Conservation (phyloP, 2,888 invertebrate species). For the Psococerastis gibbosa region DNA sequence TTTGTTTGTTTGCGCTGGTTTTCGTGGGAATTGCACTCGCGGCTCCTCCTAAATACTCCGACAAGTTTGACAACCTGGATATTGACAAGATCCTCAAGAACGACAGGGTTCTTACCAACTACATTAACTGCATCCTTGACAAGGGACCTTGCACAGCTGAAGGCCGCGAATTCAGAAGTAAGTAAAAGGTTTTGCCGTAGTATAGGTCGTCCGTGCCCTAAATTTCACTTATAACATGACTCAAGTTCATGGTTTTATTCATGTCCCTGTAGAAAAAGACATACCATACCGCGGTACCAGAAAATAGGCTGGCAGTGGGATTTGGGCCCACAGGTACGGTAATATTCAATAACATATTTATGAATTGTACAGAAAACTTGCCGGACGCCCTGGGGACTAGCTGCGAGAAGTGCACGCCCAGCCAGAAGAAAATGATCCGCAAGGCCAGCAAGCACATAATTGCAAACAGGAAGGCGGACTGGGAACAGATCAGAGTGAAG, state of each 20-base stretch:
- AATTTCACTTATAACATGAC: too few species aligned
- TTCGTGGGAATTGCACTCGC: background rate
- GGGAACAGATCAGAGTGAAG: conserved; percentile 16
- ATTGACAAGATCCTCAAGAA: conserved; percentile 20
- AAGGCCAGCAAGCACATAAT: conserved; percentile 17
- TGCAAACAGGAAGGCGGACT: conserved; percentile 16
- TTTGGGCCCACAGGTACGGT: too few species aligned
- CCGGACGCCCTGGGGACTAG: conserved; percentile 18
- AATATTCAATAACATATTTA: too few species aligned
- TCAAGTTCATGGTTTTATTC: too few species aligned
- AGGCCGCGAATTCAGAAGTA: conserved; percentile 19
- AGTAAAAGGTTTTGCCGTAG: conserved; percentile 13
- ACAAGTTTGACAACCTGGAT: conserved; percentile 20
- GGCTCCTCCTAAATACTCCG: conserved; percentile 16
- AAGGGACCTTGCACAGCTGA: conserved; percentile 20
- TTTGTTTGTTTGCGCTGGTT: background rate
- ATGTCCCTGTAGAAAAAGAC: too few species aligned
- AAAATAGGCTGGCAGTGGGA: too few species aligned
- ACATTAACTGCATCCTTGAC: conserved; percentile 20
- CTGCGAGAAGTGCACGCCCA: conserved; percentile 17
- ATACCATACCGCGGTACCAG: too few species aligned
- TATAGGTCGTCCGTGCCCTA: too few species aligned
- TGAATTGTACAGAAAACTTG: conserved; percentile 15
- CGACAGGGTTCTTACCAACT: conserved; percentile 19
- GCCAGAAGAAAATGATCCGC: conserved; percentile 17